These are phyloP conservation scores for Amia ocellicauda DNA, from an alignment of 2,113 vertebrate genomes.

Conservation along the genomic window DNA sequence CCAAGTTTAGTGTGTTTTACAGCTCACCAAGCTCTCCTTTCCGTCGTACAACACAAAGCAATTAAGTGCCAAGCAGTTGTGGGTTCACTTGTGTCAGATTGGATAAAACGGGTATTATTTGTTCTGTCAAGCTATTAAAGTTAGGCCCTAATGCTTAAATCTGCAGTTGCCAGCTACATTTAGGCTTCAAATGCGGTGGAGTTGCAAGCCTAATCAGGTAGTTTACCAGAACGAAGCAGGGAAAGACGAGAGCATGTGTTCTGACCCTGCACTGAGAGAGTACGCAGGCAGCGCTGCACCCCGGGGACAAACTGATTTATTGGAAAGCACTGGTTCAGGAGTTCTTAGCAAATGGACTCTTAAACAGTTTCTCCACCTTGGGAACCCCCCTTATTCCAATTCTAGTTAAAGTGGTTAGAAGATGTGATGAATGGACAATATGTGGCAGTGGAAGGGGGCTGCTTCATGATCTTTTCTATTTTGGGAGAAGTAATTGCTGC, in stretches of 20 bases:
- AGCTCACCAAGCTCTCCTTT: too few species aligned
- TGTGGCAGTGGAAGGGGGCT: too few species aligned
- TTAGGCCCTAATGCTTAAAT: not conserved
- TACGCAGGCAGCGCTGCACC: not conserved
- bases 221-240: not conserved
- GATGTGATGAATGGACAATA: too few species aligned
- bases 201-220: not conserved
- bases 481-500: too few species aligned
- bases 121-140: constrained; percentile 5
- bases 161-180: not conserved
- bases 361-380: not conserved
- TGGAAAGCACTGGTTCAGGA: not conserved
- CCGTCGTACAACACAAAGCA: too few species aligned
- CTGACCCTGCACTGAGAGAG: not conserved
- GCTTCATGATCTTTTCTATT: too few species aligned
- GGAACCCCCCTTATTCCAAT: too few species aligned
- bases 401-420: too few species aligned
- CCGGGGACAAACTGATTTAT: constrained; percentile 15
- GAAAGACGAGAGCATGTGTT: not conserved
- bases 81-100: not conserved
- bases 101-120: not conserved
- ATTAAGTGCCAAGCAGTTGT: not conserved
- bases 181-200: not conserved
- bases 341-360: not conserved
- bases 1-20: too few species aligned